Evolutionary conservation across 2,797 vertebrate genomes (phyloP).

Genomic region (Myripristis murdjan): DNA sequence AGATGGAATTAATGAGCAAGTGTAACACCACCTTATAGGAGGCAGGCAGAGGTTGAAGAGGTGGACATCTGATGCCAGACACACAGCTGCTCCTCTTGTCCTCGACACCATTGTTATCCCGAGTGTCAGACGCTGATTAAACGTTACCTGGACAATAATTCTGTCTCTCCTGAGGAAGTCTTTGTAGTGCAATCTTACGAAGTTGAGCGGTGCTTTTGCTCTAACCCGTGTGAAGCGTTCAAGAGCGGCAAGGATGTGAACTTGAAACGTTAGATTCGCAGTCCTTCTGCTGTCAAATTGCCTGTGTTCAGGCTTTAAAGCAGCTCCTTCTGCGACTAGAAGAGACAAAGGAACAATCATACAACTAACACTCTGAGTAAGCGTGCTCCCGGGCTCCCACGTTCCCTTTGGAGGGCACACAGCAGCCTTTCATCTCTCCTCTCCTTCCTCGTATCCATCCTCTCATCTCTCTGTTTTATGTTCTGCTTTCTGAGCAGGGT

Average conservation of each 20-base stretch:
- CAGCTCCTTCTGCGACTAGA: slow-evolving; percentile 62
- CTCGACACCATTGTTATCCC: slow-evolving; percentile 41
- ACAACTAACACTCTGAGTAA: slow-evolving; percentile 66
- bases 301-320: slow-evolving; percentile 55
- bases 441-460: slow-evolving; percentile 60
- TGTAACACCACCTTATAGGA: slow-evolving; percentile 51
- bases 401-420: slow-evolving; percentile 76
- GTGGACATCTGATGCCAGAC: slow-evolving; percentile 52
- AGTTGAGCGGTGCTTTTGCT: slow-evolving; percentile 33
- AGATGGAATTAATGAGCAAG: slow-evolving; percentile 68
- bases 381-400: slow-evolving; percentile 69
- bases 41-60: slow-evolving; percentile 60
- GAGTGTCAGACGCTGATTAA: slow-evolving; percentile 17
- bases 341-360: slow-evolving; percentile 77
- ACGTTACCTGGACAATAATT: slow-evolving; percentile 17
- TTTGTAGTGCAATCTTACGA: slow-evolving; percentile 29
- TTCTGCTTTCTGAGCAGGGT: slow-evolving; percentile 77
- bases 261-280: slow-evolving; percentile 52
- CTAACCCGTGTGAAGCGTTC: slow-evolving; percentile 16
- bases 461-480: slow-evolving; percentile 79
- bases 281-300: slow-evolving; percentile 56
- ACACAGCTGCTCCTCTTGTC: slow-evolving; percentile 68
- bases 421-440: slow-evolving; percentile 78
- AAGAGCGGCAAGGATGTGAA: slow-evolving; percentile 43
- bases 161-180: slow-evolving; percentile 15